Conservation (phyloP, 2,797 vertebrate species). For the Sebastes minor region DNA sequence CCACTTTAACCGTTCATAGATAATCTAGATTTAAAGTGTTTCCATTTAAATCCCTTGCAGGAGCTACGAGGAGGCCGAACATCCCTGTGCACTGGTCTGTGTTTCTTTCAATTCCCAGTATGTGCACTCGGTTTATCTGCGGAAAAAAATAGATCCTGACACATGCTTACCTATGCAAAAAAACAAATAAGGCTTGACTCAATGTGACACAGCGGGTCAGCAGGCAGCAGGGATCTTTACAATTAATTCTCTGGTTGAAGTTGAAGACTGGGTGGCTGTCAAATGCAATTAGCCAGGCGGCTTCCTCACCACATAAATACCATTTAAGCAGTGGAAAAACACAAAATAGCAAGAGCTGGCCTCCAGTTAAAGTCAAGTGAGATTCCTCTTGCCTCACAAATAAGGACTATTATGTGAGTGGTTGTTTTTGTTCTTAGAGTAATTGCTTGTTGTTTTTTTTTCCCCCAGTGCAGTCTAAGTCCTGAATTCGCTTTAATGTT, state of each 20-base stretch:
- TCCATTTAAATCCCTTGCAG: constrained; percentile 37
- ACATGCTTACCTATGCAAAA: constrained; percentile 23
- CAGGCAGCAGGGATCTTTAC: constrained; percentile 15
- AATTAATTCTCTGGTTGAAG: constrained; percentile 12
- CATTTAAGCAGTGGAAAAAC: constrained; percentile 23
- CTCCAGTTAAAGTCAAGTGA: constrained; percentile 31
- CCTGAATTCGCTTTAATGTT: constrained; percentile 38
- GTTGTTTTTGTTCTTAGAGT: constrained; percentile 41
- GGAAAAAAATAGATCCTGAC: constrained; percentile 7
- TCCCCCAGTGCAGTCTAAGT: not conserved
- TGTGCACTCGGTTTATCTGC: constrained; percentile 14
- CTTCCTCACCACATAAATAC: constrained; percentile 16
- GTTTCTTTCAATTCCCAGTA: not conserved
- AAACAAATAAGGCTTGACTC: constrained; percentile 19
- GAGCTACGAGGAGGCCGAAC: not conserved
- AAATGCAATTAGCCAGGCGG: constrained; percentile 30
- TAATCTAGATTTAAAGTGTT: constrained; percentile 45
- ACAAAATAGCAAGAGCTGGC: constrained; percentile 12
- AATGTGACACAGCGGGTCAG: constrained; percentile 31
- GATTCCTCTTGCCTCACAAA: constrained; percentile 12
- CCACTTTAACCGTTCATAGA: constrained; percentile 52
- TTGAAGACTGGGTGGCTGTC: constrained; percentile 36
- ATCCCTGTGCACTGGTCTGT: constrained; percentile 4
- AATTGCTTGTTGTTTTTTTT: constrained; percentile 39
- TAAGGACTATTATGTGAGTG: constrained; percentile 20